Evolutionary conservation across 2,113 vertebrate species (phyloP), one percentile per base, ranked within the genome.

Genomic region (Loxodonta africana): DNA sequence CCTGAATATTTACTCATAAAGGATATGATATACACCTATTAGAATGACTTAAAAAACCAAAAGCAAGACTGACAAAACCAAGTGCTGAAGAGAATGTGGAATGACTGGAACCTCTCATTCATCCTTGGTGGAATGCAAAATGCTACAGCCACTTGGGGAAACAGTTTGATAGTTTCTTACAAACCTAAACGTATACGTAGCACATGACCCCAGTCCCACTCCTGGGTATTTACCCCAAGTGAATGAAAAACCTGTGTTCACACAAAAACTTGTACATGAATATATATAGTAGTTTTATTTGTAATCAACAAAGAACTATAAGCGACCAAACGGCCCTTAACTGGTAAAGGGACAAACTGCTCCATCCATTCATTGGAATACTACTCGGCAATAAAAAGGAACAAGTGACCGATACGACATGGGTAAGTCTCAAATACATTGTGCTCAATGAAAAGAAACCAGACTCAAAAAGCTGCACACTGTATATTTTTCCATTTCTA

Each of bases 331-430:
- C 15, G 53, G 12, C 15, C 53, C 53, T 57, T 15, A 57, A 57
- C 53, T 57, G 53, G 53, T 8, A 14, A 57, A 57, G 53, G 15
- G 2, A 57, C 15, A 57, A 57, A 57, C 53, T 33, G 1, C 26
- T 2, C 1, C 26, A 21, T 21, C 12, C 60, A 37, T 37, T 1
- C 3, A 11, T 17, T 10, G 7, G 81, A 69, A 25, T 41, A 6
- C 48, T 18, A 48, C 33, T 9, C 3, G 5, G 33, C 23, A 8
- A 6, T 4, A 25, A 76, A 23, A 62, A 63, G 21, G 26, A 41
- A 25, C 23, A 82, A 53, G 63, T 8, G 4, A 23, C 8, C 0
- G 30, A 23, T 0, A 25, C 10, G 30, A 9, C 5, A 1, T 20
- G 18, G 71, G 37, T 26, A 4, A 14, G 28, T 30, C 12, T 83